Base-by-base conservation (phyloP, 2,113 vertebrate species). In the Euleptes europaea region DNA sequence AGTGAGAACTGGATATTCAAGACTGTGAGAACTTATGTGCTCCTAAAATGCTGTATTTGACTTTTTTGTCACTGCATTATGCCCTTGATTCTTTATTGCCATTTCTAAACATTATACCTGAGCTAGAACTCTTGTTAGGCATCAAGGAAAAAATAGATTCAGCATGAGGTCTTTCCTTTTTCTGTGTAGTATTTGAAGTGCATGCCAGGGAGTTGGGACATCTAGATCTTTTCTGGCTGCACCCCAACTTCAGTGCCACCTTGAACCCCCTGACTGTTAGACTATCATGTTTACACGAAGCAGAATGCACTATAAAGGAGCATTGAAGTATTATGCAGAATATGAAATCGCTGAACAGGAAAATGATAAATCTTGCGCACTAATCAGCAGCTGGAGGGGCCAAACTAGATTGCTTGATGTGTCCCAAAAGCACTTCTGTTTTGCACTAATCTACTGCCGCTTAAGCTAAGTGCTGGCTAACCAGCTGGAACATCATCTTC, bases 361-460 rank as follows among this genome's bases (percentile, higher is more conserved):
- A 90, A 85, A 72, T 79, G 92, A 81, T 78, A 84, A 83, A 88
- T 88, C 90, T 92, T 90, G 78, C 89, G 87, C 67, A 35, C 86
- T 90, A 90, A 51, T 78, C 84, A 84, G 44, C 85, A 71, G 0
- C n/a, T 80, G 85, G 73, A 84, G 89, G 85, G 91, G 73, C 76
- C 33, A 88, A 83, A 74, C 86, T 85, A 74, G 57, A 72, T 88
- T 93, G 88, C 87, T 81, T 82, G 92, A 80, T 57, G 33, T 89
- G 91, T 83, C 91, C 80, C 42, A 6, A 87, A 86, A 85, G 83
- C 87, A 76, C 78, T 90, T 90, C 73, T 33, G 85, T 94, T 80
- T 94, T 94, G 93, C 91, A 93, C 92, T 93, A 84, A 60, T 88
- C 78, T 85, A 82, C 90, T 81, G 42, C 83, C 73, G 79, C 83